Conservation (phyloP, 2,113 vertebrate species). For the Phylloscopus trochiloides region DNA sequence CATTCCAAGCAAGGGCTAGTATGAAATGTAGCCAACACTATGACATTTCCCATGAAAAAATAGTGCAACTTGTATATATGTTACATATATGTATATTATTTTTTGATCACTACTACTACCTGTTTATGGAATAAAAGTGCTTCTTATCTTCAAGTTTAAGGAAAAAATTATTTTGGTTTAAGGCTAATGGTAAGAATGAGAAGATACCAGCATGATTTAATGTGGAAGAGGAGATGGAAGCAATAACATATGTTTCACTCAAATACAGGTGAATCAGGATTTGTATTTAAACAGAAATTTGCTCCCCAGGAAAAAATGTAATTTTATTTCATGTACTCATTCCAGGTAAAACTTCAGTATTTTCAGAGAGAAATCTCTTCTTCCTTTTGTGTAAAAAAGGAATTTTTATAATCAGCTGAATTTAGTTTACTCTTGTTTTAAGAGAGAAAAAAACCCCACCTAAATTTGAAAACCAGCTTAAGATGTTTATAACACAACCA, state of each 20-base stretch:
- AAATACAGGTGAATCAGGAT: neutral
- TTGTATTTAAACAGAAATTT: neutral
- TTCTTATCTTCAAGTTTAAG: neutral
- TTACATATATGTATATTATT: neutral
- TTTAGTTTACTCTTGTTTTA: neutral
- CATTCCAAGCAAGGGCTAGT: neutral
- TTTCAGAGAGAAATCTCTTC: neutral
- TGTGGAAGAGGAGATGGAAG: neutral
- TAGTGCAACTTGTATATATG: neutral
- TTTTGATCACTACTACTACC: neutral
- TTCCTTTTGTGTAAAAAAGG: neutral
- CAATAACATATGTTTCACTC: neutral
- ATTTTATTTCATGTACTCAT: neutral
- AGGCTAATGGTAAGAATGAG: neutral
- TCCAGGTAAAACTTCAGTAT: neutral
- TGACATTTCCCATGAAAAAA: neutral
- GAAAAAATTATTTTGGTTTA: neutral
- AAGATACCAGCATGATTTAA: neutral
- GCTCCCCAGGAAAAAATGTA: fast-evolving
- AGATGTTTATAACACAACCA: neutral
- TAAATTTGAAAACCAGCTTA: neutral
- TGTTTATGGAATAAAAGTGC: neutral
- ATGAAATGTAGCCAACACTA: neutral
- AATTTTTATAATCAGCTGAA: neutral
- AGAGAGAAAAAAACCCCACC: neutral